Base-by-base conservation (phyloP, 1,140 invertebrate genomes). In the Drosophila orena region DNA sequence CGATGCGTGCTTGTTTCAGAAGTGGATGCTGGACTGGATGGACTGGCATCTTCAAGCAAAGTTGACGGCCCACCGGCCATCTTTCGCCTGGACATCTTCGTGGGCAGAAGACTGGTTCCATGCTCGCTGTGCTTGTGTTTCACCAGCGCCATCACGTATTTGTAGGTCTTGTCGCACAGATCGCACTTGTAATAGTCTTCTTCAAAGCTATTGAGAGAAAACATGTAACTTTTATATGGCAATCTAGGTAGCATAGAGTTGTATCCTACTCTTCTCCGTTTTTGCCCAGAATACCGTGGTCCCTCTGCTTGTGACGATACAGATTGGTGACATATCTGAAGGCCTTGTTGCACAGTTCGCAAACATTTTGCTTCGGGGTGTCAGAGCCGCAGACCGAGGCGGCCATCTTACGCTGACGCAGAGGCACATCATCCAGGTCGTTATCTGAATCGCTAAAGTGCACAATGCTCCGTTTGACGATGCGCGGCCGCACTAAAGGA, bases 101-200 rank as follows among this genome's bases (percentile, higher is more conserved):
- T 35, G 12, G 68, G 52, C n/a, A 70, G 14, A 0, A 57, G 49
- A 27, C 50, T 71, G 6, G 43, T 50, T 4, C 61, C 60, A 20
- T 85, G 81, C 7, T 49, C 60, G n/a, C 62, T 74, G 35, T 81
- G 68, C 44, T 85, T 78, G 30, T 85, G 81, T 24, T 72, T 79
- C 1, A 88, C 68, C 2, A 86, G 37, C 8, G 62, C 50, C 83
- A 88, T 79, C 2, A 86, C 73, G 22, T 83, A 88, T 40, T 76
- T 88, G 70, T 72, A 86, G 15, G 83, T 59, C 8, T 86, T 86
- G 11, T 79, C 79, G 20, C 81, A 86, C n/a, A 76, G 74, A 24
- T 86, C 83, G 40, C 81, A 86, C 27, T 88, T 86, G 42, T 86
- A 86, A 34, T 86, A 88, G 43, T 64, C 75, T n/a, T 88, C 83